Evolutionary conservation across 2,113 vertebrate species (phyloP).

Genomic region (Limnothrissa miodon): DNA sequence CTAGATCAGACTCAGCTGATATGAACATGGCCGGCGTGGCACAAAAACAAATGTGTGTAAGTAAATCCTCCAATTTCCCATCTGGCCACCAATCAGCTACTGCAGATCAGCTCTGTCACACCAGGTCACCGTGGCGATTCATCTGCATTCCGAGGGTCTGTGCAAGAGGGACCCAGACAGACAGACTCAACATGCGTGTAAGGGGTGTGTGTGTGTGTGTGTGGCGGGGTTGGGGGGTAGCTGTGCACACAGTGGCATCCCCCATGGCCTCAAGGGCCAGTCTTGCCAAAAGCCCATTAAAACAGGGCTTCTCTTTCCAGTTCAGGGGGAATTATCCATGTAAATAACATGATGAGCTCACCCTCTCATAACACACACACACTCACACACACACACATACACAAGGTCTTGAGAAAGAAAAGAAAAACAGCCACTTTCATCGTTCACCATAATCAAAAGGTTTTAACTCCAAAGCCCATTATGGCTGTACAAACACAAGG

Average conservation of each 20-base stretch:
- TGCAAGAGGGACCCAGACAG: background rate
- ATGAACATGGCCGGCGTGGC: background rate
- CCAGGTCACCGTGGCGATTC: constrained; percentile 38
- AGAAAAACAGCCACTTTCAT: too few relatives aligned
- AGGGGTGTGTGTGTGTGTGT: background rate
- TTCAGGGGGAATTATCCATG: constrained; percentile 22
- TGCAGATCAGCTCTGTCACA: constrained; percentile 39
- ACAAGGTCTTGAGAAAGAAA: too few relatives aligned
- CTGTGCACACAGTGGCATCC: background rate
- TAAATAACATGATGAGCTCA: constrained; percentile 24
- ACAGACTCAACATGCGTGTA: background rate
- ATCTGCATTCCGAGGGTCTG: constrained; percentile 8
- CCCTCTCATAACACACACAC: background rate
- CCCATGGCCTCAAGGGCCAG: constrained; percentile 4
- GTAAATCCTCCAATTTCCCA: constrained; percentile 43
- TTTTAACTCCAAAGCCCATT: background rate
- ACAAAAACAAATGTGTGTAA: constrained; percentile 30
- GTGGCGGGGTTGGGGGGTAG: background rate
- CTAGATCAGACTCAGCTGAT: background rate
- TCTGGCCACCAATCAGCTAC: constrained; percentile 43
- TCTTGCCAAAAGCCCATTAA: constrained; percentile 4
- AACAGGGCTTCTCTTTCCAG: background rate
- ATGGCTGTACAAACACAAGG: background rate
- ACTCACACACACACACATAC: background rate
- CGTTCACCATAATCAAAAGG: background rate